Base-by-base conservation (phyloP, 2,113 vertebrate genomes). In the Passer montanus region DNA sequence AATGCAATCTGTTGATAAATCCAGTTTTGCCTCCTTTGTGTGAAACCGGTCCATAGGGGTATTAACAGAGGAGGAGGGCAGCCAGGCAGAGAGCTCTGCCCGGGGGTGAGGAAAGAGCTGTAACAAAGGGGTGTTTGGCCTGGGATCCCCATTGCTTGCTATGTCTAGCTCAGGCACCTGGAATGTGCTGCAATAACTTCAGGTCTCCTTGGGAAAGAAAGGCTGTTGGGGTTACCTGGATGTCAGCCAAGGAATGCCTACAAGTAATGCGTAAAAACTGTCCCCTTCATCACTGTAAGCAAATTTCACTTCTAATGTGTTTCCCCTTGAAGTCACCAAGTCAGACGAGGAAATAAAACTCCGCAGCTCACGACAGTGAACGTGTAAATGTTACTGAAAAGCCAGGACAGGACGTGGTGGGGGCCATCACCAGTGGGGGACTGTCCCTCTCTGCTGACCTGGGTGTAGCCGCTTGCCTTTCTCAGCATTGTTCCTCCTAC, bases 401-500 rank as follows among this genome's bases (percentile, higher is more conserved):
- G n/a, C 52, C 85, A 91, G 86, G 85, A 90, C 87, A 91, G 86
- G 85, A 90, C 31, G 5, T 63, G 82, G 63, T 6, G 56, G 37
- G 62, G 39, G 43, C 70, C 50, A 28, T 26, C 0, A 11, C 22
- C 2, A 2, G 59, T 66, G 72, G 94, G 53, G 70, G 50, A 79
- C 50, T 68, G 39, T n/a, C 69, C 6, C 3, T 87, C 59, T 68
- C 41, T 4, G 7, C 64, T 94, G 96, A 97, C 97, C 97, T 94
- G 97, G 97, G 97, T 10, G 96, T 96, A 81, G 62, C 92, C 12
- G 5, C 68, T 62, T 6, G 35, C 41, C 21, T 95, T 97, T 98
- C 97, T 96, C 97, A 97, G 94, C 94, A 97, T 98, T 98, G 97
- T 98, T 98, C 35, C 76, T 93, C 73, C 50, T 49, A 18, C 81